phyloP scores from a whole-genome alignment of 2,113 vertebrate species.

The Hoplias malabaricus region DNA sequence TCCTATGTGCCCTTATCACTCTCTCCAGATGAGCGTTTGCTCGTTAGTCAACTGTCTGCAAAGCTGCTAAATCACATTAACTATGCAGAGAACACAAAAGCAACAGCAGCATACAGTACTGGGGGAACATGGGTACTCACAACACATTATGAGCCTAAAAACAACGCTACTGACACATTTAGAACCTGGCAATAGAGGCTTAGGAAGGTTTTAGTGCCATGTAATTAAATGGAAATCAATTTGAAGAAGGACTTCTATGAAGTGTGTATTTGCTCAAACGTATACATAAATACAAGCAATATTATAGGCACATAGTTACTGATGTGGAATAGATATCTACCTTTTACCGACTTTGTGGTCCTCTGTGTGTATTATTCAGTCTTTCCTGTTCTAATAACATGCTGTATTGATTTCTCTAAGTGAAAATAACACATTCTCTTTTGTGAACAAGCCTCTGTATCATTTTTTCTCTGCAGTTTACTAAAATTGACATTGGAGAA shows the following conservation, averaged over 20 bases:
- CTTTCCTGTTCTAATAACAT: too few relatives aligned
- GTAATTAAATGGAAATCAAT: not conserved
- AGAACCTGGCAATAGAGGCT: conserved; percentile 5
- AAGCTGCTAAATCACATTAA: conserved; percentile 56
- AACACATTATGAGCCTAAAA: conserved; percentile 28
- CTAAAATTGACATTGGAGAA: too few relatives aligned
- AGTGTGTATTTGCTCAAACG: not conserved
- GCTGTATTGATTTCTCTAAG: too few relatives aligned
- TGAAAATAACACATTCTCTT: too few relatives aligned
- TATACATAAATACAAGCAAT: not conserved
- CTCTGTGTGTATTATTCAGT: too few relatives aligned
- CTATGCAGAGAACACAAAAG: conserved; percentile 52
- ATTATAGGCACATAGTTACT: not conserved
- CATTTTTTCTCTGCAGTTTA: too few relatives aligned
- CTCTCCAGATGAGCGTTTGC: conserved; percentile 47
- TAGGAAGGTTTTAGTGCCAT: conserved; percentile 9
- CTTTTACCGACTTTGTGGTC: not conserved
- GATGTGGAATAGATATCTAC: not conserved
- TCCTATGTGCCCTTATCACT: conserved; percentile 44
- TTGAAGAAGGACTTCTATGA: not conserved
- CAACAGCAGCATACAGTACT: conserved; percentile 48
- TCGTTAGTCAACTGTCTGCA: conserved; percentile 51
- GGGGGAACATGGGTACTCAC: conserved; percentile 41
- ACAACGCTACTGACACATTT: conserved; percentile 23
- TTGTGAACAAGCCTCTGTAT: too few relatives aligned